Conservation (phyloP, 2,113 vertebrate genomes). For the Polypterus senegalus region DNA sequence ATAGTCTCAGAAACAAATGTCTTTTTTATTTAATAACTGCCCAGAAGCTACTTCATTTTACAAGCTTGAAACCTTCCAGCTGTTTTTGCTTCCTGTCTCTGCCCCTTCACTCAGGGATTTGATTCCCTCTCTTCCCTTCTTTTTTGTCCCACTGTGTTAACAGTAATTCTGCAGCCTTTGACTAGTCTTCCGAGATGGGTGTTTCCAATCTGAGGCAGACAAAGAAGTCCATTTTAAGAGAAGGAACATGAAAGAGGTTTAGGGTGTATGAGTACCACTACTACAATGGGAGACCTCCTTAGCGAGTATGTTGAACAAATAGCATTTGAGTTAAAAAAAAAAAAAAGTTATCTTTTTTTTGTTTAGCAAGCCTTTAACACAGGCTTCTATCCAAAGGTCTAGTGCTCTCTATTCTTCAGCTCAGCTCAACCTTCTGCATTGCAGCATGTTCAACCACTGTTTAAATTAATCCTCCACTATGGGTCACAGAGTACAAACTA, state of each 20-base stretch:
- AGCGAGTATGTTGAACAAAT: constrained; percentile 45
- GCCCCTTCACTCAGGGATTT: constrained; percentile 20
- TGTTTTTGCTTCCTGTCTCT: constrained; percentile 22
- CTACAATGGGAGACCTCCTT: constrained; percentile 48
- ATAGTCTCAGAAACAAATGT: constrained; percentile 14
- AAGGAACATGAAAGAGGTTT: constrained; percentile 45
- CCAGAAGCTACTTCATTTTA: constrained; percentile 26
- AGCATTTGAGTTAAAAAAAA: constrained; percentile 23
- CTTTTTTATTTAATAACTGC: constrained; percentile 26
- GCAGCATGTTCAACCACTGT: constrained; percentile 6
- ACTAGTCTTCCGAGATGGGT: constrained; percentile 31
- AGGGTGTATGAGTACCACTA: constrained; percentile 40
- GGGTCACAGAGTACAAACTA: constrained; percentile 16
- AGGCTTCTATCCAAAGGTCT: constrained; percentile 1
- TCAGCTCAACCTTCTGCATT: constrained; percentile 5
- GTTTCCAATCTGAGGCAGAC: constrained; percentile 38
- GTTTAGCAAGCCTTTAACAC: constrained; percentile 20
- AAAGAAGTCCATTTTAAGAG: constrained; percentile 23
- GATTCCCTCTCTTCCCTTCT: constrained; percentile 17
- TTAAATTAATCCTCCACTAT: constrained; percentile 14
- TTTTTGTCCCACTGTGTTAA: constrained; percentile 36
- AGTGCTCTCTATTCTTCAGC: constrained; percentile 3
- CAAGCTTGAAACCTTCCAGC: constrained; percentile 23
- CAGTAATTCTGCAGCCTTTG: constrained; percentile 38
- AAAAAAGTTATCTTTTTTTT: constrained; percentile 22